phyloP scores from a whole-genome alignment of 2,888 invertebrate genomes.

The Andrena chrysosceles region DNA sequence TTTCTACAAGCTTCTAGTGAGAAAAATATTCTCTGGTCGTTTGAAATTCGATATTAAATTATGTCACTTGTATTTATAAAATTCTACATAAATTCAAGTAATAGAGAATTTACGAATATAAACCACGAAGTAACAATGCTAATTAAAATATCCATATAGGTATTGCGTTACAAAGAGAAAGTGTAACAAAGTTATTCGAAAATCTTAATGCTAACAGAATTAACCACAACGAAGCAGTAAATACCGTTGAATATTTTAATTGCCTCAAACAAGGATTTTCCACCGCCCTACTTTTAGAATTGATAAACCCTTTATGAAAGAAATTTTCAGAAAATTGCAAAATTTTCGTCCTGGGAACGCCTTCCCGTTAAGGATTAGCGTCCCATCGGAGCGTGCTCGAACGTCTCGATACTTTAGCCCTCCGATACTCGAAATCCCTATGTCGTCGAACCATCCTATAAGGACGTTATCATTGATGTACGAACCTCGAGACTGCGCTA shows the following conservation, averaged over 20 bases:
- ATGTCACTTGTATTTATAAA: too few species aligned
- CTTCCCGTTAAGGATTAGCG: constrained; percentile 4
- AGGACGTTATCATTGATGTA: constrained; percentile 58
- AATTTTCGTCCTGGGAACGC: constrained; percentile 7
- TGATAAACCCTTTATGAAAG: constrained; percentile 26
- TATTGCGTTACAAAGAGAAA: too few species aligned
- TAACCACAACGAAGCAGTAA: constrained; percentile 3
- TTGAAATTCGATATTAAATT: too few species aligned
- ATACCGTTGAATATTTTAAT: neutral
- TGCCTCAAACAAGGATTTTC: neutral
- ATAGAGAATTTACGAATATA: too few species aligned
- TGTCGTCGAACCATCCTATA: constrained; percentile 41
- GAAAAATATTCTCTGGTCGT: too few species aligned
- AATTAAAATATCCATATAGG: too few species aligned
- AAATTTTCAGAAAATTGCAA: constrained; percentile 34
- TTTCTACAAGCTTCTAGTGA: too few species aligned
- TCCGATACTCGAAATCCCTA: constrained; percentile 19
- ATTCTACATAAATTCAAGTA: too few species aligned
- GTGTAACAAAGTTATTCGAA: neutral
- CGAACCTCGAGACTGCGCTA: constrained; percentile 22
- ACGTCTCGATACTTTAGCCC: constrained; percentile 55
- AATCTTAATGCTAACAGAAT: neutral
- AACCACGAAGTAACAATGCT: too few species aligned
- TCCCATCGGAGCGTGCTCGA: constrained; percentile 32
- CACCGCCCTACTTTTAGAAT: neutral